Percentiles rank a stretch among this genome's conserved stretches.
phyloP scores from a whole-genome alignment of 2,888 invertebrate genomes.

The Pyrrhosoma nymphula region DNA sequence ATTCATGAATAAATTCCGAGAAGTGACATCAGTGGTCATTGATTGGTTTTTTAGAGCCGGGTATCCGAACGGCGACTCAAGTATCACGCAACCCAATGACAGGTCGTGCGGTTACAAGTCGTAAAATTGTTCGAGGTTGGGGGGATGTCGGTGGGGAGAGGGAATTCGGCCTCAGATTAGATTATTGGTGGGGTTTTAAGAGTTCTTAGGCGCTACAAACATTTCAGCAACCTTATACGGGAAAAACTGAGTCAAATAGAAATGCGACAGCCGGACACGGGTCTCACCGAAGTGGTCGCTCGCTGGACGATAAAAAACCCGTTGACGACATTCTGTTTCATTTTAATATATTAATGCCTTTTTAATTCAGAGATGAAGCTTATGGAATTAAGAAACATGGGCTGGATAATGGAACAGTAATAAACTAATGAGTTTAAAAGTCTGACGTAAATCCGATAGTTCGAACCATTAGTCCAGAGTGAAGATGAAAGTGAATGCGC shows the following conservation, averaged over 20 bases:
- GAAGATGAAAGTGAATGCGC: not conserved
- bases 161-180: not conserved
- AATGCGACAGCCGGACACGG: not conserved
- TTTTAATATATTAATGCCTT: no score
- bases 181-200: not conserved
- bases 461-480: not conserved
- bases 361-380: no score
- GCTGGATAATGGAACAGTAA: no score
- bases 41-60: not conserved
- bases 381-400: no score
- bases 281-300: not conserved
- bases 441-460: not conserved
- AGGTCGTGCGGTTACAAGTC: not conserved
- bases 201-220: not conserved
- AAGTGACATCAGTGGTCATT: conserved; percentile 6
- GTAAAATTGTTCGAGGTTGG: not conserved
- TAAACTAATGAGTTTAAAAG: no score
- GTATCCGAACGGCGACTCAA: not conserved
- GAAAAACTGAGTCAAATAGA: not conserved
- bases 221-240: not conserved
- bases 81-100: not conserved
- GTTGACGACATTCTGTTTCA: no score
- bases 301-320: not conserved
- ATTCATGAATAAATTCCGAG: conserved; percentile 4
- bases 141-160: not conserved